Percentiles rank a stretch among this genome's conserved stretches.
These are phyloP conservation scores for Leguminivora glycinivorella DNA, from an alignment of 1,140 invertebrate species.

Conservation along the genomic window DNA sequence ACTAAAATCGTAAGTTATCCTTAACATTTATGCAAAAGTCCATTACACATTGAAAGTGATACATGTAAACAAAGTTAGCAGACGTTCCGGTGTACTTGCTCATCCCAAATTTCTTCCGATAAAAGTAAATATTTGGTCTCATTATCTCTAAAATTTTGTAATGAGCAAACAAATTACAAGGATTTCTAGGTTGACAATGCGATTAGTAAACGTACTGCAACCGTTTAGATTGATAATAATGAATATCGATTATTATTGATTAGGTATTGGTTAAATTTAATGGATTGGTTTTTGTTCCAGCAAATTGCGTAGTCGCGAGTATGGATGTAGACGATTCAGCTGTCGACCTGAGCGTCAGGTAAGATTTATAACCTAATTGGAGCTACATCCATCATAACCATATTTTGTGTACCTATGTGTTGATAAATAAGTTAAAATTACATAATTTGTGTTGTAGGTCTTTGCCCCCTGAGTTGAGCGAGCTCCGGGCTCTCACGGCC, in stretches of 20 bases:
- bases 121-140: slow-evolving; percentile 25
- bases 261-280: slow-evolving; percentile 47
- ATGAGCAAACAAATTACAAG: slow-evolving; percentile 15
- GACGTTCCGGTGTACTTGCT: slow-evolving; percentile 12
- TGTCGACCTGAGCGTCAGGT: slow-evolving; percentile 89
- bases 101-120: slow-evolving; percentile 21
- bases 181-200: slow-evolving; percentile 17
- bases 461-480: slow-evolving; percentile 76
- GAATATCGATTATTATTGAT: slow-evolving; percentile 19
- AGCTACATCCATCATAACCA: slow-evolving; percentile 27
- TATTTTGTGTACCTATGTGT: background rate
- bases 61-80: slow-evolving; percentile 22
- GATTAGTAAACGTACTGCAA: background rate
- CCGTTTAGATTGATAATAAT: background rate
- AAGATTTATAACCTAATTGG: slow-evolving; percentile 48
- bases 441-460: slow-evolving; percentile 53
- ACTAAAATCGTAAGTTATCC: slow-evolving; percentile 16
- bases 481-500: slow-evolving; percentile 72
- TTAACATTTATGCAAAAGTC: background rate
- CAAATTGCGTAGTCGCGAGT: slow-evolving; percentile 44
- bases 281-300: slow-evolving; percentile 49
- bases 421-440: slow-evolving; percentile 34
- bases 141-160: slow-evolving; percentile 11
- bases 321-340: slow-evolving; percentile 86
- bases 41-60: background rate